These are phyloP conservation scores for Marisa cornuarietis DNA, from an alignment of 1,140 invertebrate genomes.

Conservation along the genomic window DNA sequence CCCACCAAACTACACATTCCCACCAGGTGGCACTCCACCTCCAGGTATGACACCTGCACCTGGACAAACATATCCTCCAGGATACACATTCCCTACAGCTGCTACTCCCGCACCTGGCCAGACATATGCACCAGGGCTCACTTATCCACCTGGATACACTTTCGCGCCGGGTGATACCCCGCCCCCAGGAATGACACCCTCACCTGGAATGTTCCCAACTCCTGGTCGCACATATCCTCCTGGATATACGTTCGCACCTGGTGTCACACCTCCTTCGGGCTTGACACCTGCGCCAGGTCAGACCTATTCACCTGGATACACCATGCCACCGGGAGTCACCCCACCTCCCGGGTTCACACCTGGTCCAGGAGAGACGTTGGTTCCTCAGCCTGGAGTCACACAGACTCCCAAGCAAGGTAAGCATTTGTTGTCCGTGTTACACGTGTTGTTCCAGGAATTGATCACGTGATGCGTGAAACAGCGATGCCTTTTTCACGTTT, in stretches of 20 bases:
- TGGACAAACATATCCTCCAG: not conserved
- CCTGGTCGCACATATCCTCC: not conserved
- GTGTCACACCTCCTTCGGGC: not conserved
- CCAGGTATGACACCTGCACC: not conserved
- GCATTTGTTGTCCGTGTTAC: too few relatives aligned
- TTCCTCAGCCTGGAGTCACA: too few relatives aligned
- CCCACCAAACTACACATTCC: not conserved
- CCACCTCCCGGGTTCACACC: conserved; percentile 1
- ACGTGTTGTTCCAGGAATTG: too few relatives aligned
- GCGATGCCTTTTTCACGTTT: too few relatives aligned
- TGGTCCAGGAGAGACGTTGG: not conserved
- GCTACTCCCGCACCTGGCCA: not conserved
- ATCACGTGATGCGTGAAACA: too few relatives aligned
- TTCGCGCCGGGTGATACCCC: not conserved
- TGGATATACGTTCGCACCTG: not conserved
- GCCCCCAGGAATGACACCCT: not conserved
- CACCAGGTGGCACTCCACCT: not conserved
- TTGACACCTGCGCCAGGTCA: conserved; percentile 7
- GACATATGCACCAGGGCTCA: conserved; percentile 1
- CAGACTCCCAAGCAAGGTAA: too few relatives aligned
- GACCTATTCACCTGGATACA: conserved; percentile 11
- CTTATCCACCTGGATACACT: not conserved
- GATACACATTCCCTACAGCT: too few relatives aligned
- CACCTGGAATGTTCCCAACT: not conserved
- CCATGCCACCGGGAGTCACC: not conserved